phyloP scores from a whole-genome alignment of 1,140 invertebrate genomes.

The Potamilus streckersoni region DNA sequence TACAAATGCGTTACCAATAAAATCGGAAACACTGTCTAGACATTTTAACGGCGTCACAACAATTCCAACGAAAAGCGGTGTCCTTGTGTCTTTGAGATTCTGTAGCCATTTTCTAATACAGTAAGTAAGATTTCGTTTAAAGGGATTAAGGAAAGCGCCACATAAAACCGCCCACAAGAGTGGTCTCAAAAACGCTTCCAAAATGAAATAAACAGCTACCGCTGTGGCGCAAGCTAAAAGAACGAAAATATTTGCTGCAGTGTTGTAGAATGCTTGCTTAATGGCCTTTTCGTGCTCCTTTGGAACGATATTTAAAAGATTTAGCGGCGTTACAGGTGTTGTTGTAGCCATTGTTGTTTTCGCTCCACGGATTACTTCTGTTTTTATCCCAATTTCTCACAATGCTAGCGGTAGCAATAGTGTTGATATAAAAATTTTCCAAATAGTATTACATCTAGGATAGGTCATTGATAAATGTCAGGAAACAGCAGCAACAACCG shows the following conservation, averaged over 20 bases:
- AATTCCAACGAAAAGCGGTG: conserved; percentile 76
- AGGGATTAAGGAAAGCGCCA: conserved; percentile 89
- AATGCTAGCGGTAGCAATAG: too few relatives aligned
- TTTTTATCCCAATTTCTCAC: too few relatives aligned
- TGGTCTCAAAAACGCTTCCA: conserved; percentile 92
- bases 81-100: conserved; percentile 66
- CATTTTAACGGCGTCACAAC: conserved; percentile 80
- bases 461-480: too few relatives aligned
- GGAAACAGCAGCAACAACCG: too few relatives aligned
- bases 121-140: conserved; percentile 82
- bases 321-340: conserved; percentile 14
- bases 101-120: conserved; percentile 78
- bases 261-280: conserved; percentile 67
- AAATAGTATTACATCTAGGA: too few relatives aligned
- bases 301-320: conserved; percentile 58
- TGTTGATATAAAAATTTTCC: too few relatives aligned
- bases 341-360: too few relatives aligned
- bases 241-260: conserved; percentile 64
- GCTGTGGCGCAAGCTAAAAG: conserved; percentile 53
- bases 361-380: too few relatives aligned
- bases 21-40: conserved; percentile 78
- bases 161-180: conserved; percentile 94
- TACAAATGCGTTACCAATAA: conserved; percentile 72
- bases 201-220: conserved; percentile 82
- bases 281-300: conserved; percentile 80